phyloP scores from a whole-genome alignment of 2,888 invertebrate species.

The Tetragonisca angustula region DNA sequence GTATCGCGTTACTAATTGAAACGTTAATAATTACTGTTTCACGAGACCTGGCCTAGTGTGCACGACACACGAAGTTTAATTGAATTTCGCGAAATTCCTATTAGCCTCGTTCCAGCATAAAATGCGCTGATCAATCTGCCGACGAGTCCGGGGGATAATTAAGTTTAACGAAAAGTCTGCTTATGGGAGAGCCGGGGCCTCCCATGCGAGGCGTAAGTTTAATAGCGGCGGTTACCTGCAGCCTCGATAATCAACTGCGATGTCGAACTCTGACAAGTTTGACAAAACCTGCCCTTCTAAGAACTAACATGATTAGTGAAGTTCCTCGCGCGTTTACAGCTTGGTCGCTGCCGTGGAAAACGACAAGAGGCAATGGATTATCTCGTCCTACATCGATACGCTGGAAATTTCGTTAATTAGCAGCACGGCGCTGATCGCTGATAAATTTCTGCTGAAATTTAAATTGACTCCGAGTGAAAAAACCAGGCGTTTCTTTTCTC shows the following conservation, averaged over 20 bases:
- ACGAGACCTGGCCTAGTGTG: constrained; percentile 27
- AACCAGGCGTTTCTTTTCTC: not conserved
- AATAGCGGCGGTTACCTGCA: constrained; percentile 65
- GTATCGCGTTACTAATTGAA: constrained; percentile 63
- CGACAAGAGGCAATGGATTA: constrained; percentile 13
- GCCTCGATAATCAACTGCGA: constrained; percentile 67
- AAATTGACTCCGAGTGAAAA: not conserved
- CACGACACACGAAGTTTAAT: constrained; percentile 65
- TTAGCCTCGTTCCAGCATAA: constrained; percentile 64
- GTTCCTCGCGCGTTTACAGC: constrained; percentile 61
- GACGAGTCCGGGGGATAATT: constrained; percentile 70
- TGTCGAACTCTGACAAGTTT: constrained; percentile 66
- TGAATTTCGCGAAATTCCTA: constrained; percentile 68
- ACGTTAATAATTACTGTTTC: constrained; percentile 63
- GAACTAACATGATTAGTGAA: constrained; percentile 68
- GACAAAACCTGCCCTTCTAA: constrained; percentile 67
- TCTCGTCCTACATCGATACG: not conserved
- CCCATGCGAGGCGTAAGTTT: constrained; percentile 54
- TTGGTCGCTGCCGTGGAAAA: not conserved
- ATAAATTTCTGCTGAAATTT: not conserved
- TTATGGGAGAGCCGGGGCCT: constrained; percentile 49
- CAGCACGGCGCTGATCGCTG: not conserved
- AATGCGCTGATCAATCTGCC: constrained; percentile 71
- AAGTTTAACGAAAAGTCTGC: constrained; percentile 73
- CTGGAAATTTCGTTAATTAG: not conserved